Base-by-base conservation (phyloP, 2,797 vertebrate genomes). In the Buceros bicornis region DNA sequence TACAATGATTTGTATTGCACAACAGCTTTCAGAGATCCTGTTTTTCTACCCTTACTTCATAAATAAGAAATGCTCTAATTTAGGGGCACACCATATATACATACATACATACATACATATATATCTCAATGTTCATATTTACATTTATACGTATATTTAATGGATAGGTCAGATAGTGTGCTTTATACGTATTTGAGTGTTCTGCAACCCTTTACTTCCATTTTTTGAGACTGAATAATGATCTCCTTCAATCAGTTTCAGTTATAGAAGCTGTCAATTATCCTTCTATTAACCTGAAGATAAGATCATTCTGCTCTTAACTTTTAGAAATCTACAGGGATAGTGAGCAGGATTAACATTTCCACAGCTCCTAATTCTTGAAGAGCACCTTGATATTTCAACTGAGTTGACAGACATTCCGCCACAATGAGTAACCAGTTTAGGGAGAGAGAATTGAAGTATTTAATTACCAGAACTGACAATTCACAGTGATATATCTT, bases 361-460 rank as follows among this genome's bases (percentile, higher is more conserved):
- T 74, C 53, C 61, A 88, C 69, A 42, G 58, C 29, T 91, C 62
- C 54, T 77, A 83, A 82, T 72, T 95, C 28, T 65, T 73, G 88
- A 65, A 76, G 65, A 95, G 31, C 21, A 93, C 37, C 40, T 94
- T 80, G 48, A 40, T 56, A 94, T 93, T 95, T 95, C 69, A 89
- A 65, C 10, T 65, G 45, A 82, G 73, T 48, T 92, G 67, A 91
- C 78, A 81, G 22, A 2, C 24, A 12, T 31, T 26, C 3, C 28
- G 70, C 50, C 42, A 93, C 47, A 57, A 19, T 89, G 50, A 81
- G 24, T 35, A 67, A 47, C 37, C 79, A 37, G 60, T 48, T 26
- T 50, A 74, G 11, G 48, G 2, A 70, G 57, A 45, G 35, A 91
- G 76, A 85, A 24, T 5, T 22, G 35, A 89, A 70, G 15, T 31